Conservation (phyloP, 2,888 invertebrate genomes). For the Deilephila porcellus region DNA sequence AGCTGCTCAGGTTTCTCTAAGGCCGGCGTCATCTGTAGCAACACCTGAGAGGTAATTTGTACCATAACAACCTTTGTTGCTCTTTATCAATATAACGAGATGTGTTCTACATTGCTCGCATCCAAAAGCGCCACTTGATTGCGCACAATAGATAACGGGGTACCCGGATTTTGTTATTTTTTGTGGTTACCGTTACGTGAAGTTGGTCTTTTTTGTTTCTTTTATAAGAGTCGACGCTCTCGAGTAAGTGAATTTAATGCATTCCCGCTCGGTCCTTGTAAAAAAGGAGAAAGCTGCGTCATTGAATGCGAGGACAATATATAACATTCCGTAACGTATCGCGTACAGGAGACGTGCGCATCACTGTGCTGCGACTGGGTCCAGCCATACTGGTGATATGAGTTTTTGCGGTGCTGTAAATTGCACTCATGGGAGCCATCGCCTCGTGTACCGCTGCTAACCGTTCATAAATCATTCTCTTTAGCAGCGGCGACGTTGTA, state of each 20-base stretch:
- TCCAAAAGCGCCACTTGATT: conserved; percentile 34
- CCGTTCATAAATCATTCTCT: conserved; percentile 66
- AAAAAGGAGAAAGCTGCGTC: conserved; percentile 25
- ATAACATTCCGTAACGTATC: conserved; percentile 40
- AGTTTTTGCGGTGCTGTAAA: conserved; percentile 67
- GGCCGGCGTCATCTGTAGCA: neutral
- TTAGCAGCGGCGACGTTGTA: conserved; percentile 47
- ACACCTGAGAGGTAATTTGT: conserved; percentile 3
- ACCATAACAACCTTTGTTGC: conserved; percentile 8
- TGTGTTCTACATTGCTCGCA: conserved; percentile 24
- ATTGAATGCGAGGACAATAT: conserved; percentile 28
- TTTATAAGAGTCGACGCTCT: conserved; percentile 13
- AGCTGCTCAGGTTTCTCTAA: conserved; percentile 50
- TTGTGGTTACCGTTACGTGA: conserved; percentile 37
- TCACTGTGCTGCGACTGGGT: conserved; percentile 38
- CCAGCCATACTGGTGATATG: conserved; percentile 48
- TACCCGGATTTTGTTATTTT: conserved; percentile 33
- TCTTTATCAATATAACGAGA: conserved; percentile 8
- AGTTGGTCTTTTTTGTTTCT: conserved; percentile 12
- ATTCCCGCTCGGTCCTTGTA: conserved; percentile 4
- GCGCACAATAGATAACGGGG: conserved; percentile 38
- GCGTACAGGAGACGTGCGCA: conserved; percentile 42
- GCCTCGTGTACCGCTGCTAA: conserved; percentile 56
- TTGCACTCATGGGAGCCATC: conserved; percentile 63
- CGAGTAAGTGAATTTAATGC: conserved; percentile 6